These are phyloP conservation scores for Etheostoma spectabile DNA, from an alignment of 2,113 vertebrate species.

Conservation along the genomic window DNA sequence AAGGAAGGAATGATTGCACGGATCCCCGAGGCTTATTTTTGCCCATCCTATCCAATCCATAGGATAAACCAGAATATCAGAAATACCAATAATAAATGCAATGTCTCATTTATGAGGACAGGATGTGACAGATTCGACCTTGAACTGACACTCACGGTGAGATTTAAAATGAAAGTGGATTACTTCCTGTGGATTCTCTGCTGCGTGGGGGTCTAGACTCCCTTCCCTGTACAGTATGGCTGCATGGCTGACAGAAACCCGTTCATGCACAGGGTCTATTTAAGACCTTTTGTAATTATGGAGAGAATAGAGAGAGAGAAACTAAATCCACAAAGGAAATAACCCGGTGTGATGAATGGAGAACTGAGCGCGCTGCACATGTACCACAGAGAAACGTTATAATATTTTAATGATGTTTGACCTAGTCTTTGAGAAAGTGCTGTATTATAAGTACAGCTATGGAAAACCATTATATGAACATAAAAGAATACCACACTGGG, in stretches of 20 bases:
- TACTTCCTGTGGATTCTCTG: conserved; percentile 17
- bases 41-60: too few relatives aligned
- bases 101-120: neutral
- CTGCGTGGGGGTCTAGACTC: conserved; percentile 29
- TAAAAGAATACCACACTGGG: conserved; percentile 21
- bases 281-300: conserved; percentile 73
- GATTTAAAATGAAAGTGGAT: neutral
- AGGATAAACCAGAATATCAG: too few relatives aligned
- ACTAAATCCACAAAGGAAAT: conserved; percentile 56
- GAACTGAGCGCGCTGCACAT: conserved; percentile 29
- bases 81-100: neutral
- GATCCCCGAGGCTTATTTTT: too few relatives aligned
- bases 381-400: conserved; percentile 33
- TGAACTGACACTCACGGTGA: conserved; percentile 16
- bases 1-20: too few relatives aligned
- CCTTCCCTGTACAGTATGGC: conserved; percentile 31
- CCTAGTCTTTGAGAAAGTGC: conserved; percentile 35
- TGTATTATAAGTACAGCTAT: conserved; percentile 28
- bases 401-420: conserved; percentile 67
- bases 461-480: conserved; percentile 42
- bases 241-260: conserved; percentile 51
- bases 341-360: conserved; percentile 57
- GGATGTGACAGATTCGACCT: conserved; percentile 38
- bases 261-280: conserved; percentile 61
- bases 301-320: conserved; percentile 41